phyloP scores from a whole-genome alignment of 1,140 invertebrate species.

The Sycobia sp. region DNA sequence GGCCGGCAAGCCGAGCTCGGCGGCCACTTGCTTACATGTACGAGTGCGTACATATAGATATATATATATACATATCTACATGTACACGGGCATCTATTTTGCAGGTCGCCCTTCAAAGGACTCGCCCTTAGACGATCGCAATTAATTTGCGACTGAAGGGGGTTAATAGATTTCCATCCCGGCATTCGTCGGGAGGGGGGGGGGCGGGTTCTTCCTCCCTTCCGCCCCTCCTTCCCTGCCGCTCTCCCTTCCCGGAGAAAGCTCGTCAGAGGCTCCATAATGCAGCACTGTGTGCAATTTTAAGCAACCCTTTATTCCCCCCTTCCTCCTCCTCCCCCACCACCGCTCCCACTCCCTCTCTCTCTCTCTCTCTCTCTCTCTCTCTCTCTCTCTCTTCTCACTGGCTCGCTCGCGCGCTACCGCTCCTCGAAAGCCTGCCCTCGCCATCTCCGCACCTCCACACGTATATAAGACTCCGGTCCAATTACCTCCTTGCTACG shows the following conservation, averaged over 20 bases:
- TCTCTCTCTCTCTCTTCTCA: constrained; percentile 20
- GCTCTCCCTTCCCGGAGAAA: constrained; percentile 41
- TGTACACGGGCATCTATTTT: constrained; percentile 28
- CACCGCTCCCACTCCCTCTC: constrained; percentile 15
- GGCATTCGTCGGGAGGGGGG: constrained; percentile 51
- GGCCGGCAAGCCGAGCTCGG: neutral
- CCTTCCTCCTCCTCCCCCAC: constrained; percentile 6
- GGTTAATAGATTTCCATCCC: constrained; percentile 58
- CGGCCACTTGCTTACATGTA: too few relatives aligned
- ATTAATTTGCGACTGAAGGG: constrained; percentile 56
- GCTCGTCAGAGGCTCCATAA: constrained; percentile 60
- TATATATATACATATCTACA: too few relatives aligned
- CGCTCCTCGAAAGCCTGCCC: constrained; percentile 31
- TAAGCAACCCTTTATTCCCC: constrained; percentile 60
- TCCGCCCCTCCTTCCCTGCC: constrained; percentile 27
- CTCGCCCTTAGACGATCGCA: constrained; percentile 56
- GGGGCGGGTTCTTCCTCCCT: too few relatives aligned
- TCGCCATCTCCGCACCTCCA: constrained; percentile 39
- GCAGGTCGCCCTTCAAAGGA: constrained; percentile 44
- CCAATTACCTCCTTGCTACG: constrained; percentile 62
- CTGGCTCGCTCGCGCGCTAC: constrained; percentile 4
- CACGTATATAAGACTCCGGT: constrained; percentile 61
- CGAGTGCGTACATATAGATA: too few relatives aligned
- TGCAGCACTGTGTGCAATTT: constrained; percentile 60
- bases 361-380: constrained; percentile 18